Conservation (phyloP, 2,888 invertebrate species). For the Ornithoptera alexandrae region DNA sequence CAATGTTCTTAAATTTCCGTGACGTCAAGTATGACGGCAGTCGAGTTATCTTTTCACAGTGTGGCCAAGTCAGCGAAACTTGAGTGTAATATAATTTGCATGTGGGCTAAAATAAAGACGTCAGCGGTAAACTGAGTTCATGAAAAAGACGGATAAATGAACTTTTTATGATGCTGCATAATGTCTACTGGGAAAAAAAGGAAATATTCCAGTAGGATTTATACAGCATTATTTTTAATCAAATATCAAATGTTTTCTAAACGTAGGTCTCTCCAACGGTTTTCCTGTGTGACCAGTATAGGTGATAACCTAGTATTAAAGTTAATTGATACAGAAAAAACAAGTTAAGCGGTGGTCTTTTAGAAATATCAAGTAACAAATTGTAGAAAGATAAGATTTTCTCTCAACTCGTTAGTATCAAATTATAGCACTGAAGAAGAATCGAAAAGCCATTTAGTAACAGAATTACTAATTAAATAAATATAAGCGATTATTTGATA, state of each 20-base stretch:
- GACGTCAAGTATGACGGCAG: conserved; percentile 45
- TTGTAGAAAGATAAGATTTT: too few relatives aligned
- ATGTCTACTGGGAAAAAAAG: not conserved
- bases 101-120: conserved; percentile 60
- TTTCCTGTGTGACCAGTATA: too few relatives aligned
- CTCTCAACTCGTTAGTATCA: too few relatives aligned
- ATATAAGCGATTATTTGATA: too few relatives aligned
- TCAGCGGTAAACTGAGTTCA: conserved; percentile 45
- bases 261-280: too few relatives aligned
- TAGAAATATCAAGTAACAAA: too few relatives aligned
- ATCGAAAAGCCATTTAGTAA: too few relatives aligned
- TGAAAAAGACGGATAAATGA: conserved; percentile 21
- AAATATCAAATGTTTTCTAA: not conserved
- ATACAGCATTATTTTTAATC: not conserved
- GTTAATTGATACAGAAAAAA: too few relatives aligned
- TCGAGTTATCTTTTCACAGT: conserved; percentile 57
- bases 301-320: too few relatives aligned
- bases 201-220: not conserved
- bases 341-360: too few relatives aligned
- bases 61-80: conserved; percentile 66
- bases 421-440: too few relatives aligned
- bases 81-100: conserved; percentile 72
- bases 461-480: too few relatives aligned
- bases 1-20: conserved; percentile 29
- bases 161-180: not conserved